Evolutionary conservation across 1,140 invertebrate species (phyloP).

Genomic region (Brachionus asplanchnoidis): DNA sequence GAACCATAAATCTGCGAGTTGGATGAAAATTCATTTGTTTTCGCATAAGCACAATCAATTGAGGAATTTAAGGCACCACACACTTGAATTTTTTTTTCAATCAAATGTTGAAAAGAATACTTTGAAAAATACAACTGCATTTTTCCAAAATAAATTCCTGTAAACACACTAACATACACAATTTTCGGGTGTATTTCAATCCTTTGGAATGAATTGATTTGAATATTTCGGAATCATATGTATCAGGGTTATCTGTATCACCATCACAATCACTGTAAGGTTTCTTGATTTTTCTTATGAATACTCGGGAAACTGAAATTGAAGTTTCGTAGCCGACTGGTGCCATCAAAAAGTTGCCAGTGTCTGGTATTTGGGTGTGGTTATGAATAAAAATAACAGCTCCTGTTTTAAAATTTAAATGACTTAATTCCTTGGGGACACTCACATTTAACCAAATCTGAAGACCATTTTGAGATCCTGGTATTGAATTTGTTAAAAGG

Average conservation of each 20-base stretch:
- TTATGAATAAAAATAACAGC: constrained; percentile 5
- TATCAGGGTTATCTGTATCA: not conserved
- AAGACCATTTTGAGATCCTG: not conserved
- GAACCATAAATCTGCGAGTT: not conserved
- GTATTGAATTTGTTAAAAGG: not conserved
- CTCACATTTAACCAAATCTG: not conserved
- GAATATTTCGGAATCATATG: not conserved
- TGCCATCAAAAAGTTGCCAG: not conserved
- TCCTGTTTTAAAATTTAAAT: not conserved
- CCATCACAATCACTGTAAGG: constrained; percentile 10
- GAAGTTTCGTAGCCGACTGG: not conserved
- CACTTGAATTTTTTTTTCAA: not conserved
- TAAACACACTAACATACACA: not conserved
- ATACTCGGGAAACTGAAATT: not conserved
- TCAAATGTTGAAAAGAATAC: not conserved
- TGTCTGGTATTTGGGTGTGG: not conserved
- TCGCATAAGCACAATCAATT: not conserved
- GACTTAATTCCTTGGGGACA: not conserved
- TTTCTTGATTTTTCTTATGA: not conserved
- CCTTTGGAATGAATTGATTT: not conserved
- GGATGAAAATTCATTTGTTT: not conserved
- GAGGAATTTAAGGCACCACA: not conserved
- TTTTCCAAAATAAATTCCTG: not conserved
- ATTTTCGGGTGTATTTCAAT: not conserved
- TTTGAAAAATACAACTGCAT: not conserved